Conservation (phyloP, 92 coral and sea anemone genomes). For the Epizoanthus rinbou region DNA sequence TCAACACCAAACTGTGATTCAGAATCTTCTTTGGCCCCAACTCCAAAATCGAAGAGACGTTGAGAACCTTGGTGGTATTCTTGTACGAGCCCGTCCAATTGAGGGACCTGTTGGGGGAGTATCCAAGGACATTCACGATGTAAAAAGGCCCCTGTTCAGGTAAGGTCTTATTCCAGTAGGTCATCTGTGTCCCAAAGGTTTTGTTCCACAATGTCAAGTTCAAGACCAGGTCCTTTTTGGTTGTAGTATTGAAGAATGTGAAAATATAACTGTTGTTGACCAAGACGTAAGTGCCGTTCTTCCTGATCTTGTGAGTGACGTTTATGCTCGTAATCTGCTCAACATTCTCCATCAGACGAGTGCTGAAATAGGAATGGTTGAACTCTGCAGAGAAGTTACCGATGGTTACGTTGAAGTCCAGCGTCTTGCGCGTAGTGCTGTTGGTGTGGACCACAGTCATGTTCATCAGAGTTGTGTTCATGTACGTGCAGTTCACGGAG, state of each 20-base stretch:
- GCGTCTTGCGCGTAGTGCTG: constrained; percentile 44
- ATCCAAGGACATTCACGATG: constrained; percentile 41
- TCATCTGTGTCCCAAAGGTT: constrained; percentile 60
- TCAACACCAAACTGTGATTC: constrained; percentile 60
- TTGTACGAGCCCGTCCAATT: constrained; percentile 60
- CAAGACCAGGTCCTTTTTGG: constrained; percentile 50
- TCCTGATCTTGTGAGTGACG: constrained; percentile 58
- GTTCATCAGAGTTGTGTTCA: constrained; percentile 57
- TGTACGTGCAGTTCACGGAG: constrained; percentile 62
- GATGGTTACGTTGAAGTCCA: constrained; percentile 52
- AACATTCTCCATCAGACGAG: background rate
- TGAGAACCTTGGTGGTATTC: constrained; percentile 55
- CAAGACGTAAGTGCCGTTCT: constrained; percentile 52
- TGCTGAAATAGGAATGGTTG: constrained; percentile 63
- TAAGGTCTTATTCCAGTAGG: constrained; percentile 44
- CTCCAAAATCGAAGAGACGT: constrained; percentile 48
- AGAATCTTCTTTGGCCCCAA: constrained; percentile 38
- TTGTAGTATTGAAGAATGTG: constrained; percentile 57
- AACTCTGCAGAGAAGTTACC: constrained; percentile 66
- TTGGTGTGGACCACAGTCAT: constrained; percentile 58
- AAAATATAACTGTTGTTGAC: constrained; percentile 51
- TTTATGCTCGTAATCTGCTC: constrained; percentile 59
- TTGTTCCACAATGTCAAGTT: constrained; percentile 56
- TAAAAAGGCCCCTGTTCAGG: constrained; percentile 42
- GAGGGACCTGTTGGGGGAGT: constrained; percentile 54